These are phyloP conservation scores for Ricordea florida DNA, from an alignment of 92 coral and sea anemone species.

Conservation along the genomic window DNA sequence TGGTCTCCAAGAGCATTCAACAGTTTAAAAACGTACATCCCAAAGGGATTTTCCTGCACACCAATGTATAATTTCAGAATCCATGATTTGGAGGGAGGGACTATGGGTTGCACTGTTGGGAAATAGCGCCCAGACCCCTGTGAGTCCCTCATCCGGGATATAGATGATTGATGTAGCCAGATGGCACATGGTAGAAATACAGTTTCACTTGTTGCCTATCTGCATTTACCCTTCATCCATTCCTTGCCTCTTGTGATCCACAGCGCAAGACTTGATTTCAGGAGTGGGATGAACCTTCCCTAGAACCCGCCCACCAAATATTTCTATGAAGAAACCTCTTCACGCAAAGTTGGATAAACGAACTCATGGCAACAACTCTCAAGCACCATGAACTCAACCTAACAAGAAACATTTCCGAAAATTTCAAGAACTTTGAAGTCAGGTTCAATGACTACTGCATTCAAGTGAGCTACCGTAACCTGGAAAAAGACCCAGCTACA, in stretches of 20 bases:
- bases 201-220: too few species aligned
- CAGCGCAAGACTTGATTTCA: conserved; percentile 21
- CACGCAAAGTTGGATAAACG: not conserved
- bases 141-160: too few species aligned
- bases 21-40: too few species aligned
- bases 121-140: too few species aligned
- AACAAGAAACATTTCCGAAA: conserved; percentile 12
- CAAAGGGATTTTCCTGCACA: too few species aligned
- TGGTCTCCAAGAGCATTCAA: too few species aligned
- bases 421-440: conserved; percentile 50
- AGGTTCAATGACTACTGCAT: conserved; percentile 46
- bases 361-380: conserved; percentile 12
- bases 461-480: conserved; percentile 28
- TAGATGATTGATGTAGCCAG: too few species aligned
- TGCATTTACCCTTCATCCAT: too few species aligned
- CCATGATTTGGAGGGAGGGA: too few species aligned
- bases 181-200: too few species aligned
- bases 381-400: conserved; percentile 43
- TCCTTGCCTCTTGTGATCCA: not conserved
- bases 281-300: not conserved
- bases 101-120: too few species aligned
- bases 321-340: not conserved
- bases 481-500: conserved; percentile 26
- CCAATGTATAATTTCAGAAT: too few species aligned
- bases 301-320: conserved; percentile 4